Percentiles rank a stretch among this genome's conserved stretches.
These are phyloP conservation scores for Rotaria magnacalcarata DNA, from an alignment of 2,888 invertebrate genomes.

Conservation along the genomic window DNA sequence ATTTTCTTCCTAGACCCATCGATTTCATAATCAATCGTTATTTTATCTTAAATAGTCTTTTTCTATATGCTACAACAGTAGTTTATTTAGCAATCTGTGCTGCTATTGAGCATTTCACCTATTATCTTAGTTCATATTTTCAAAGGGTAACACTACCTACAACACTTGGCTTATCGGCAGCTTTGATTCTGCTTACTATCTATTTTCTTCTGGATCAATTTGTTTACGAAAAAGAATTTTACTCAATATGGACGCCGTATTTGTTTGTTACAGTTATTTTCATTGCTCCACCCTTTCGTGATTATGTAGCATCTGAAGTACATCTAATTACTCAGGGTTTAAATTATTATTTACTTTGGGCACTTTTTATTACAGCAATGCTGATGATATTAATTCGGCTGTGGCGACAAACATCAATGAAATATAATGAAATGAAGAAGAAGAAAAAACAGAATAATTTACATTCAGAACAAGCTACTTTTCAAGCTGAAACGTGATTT, in stretches of 20 bases:
- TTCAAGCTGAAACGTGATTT: no score
- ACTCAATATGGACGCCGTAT: neutral
- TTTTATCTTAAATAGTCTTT: neutral
- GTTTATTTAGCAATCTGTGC: neutral
- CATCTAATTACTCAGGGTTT: neutral
- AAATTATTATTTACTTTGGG: neutral
- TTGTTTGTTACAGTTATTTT: neutral
- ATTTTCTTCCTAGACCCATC: neutral
- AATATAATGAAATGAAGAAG: neutral
- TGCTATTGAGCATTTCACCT: neutral
- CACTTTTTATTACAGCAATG: neutral
- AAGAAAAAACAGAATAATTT: no score
- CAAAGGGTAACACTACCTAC: no score
- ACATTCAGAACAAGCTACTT: no score
- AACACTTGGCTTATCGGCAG: neutral
- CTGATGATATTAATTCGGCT: neutral
- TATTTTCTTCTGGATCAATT: neutral
- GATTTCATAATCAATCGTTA: neutral
- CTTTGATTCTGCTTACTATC: neutral
- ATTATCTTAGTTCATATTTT: neutral
- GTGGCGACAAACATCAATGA: neutral
- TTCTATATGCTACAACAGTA: neutral
- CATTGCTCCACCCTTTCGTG: neutral
- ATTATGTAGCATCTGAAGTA: neutral
- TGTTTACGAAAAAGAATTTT: neutral